Evolutionary conservation across 2,797 vertebrate genomes (phyloP), one percentile per base, ranked within the genome.

Genomic region (Odontamblyopus rebecca): DNA sequence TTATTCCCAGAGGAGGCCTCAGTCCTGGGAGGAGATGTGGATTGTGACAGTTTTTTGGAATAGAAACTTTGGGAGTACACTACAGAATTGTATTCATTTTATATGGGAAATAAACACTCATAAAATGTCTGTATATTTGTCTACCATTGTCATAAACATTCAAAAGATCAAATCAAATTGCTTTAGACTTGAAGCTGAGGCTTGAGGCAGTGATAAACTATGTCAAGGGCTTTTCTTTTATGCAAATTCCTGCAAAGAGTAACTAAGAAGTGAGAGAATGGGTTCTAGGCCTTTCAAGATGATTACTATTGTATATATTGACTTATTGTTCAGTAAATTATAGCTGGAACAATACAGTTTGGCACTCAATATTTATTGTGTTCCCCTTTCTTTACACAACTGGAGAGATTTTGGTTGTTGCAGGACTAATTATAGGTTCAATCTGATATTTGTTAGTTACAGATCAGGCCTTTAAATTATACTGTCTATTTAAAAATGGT

Each of bases 231-330:
- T 41, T 23, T 67, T n/a, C 38, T 57, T n/a, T 75, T 41, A 75
- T 68, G 74, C 56, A 79, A 72, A 76, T 63, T 83, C 65, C 70
- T 80, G 62, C 72, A 74, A 54, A 76, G 71, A 18, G 29, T 44
- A 73, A 75, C 50, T 26, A 72, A 73, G 35, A 12, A 56, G 68
- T 73, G 76, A 38, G 35, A 35, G 35, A 38, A 38, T 38, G 8
- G 35, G 35, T 2, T 38, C 35, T 38, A 38, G 35, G 35, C 35
- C 35, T 38, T 7, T 38, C 35, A 38, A 8, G 35, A 38, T 9
- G 35, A 38, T 38, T 38, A 38, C 7, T 38, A 23, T 1, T 23
- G 23, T 23, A 23, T 23, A 8, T 38, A 38, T 38, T 38, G 32
- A 38, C 72, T 9, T 38, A 38, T 9, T 38, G 35, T 38, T 38